Base-by-base conservation (phyloP, 2,888 invertebrate species). In the Stenolophus ochropezus region DNA sequence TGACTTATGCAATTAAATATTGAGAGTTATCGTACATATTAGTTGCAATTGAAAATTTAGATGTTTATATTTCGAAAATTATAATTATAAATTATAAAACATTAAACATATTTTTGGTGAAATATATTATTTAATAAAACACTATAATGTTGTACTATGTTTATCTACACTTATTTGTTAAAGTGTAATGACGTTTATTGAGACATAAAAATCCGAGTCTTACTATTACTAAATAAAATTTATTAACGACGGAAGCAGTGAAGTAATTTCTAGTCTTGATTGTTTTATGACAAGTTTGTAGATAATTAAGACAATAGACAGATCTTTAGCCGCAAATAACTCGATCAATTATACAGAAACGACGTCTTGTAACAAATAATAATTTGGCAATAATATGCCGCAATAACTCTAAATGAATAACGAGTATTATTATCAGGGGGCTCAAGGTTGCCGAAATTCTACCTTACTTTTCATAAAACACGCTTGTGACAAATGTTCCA, bases 311-410 rank as follows among this genome's bases (percentile, higher is more conserved):
- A 18, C 65, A 33, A 65, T 65, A 25, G 33, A 65, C 65, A 65
- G 33, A 33, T 65, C n/a, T 16, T 33, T 33, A 65, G 18, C 65
- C 5, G 16, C 14, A 65, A 65, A 65, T 65, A 65, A 65, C 27
- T 65, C 16, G n/a, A 65, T 65, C 33, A 65, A 65, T 65, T 65
- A 65, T 65, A 27, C 18, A 8, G 16, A 65, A 65, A 65, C 33
- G 33, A 65, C 61, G 25, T 61, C 18, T 61, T 61, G 61, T 61
- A 61, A 61, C 65, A 65, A 33, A 65, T 65, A 56, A 56, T 56
- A 65, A 65, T 65, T 65, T 65, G 65, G 65, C 65, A 65, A 65
- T 65, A 65, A 65, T 65, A 65, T 65, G 65, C 14, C 16, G 65
- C 33, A 65, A 65, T 65, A 65, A 65, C 65, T 65, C 65, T 65